phyloP scores from a whole-genome alignment of 1,140 invertebrate species.

The Spodoptera litura region DNA sequence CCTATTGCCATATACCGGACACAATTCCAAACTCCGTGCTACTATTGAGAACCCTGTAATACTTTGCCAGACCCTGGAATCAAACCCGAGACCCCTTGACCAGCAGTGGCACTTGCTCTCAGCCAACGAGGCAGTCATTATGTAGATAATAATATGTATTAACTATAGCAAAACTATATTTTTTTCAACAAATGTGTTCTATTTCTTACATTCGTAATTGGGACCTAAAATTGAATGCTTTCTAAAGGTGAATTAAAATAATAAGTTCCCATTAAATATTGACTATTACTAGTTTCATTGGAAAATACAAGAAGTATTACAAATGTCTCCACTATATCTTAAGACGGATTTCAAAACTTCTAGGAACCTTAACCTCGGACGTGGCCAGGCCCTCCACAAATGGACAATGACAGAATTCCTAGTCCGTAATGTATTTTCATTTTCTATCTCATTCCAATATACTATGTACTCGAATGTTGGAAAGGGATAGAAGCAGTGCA shows the following conservation, averaged over 20 bases:
- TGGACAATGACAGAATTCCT: conserved; percentile 60
- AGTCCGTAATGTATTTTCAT: conserved; percentile 45
- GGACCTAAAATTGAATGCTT: background rate
- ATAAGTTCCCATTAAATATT: background rate
- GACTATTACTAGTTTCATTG: background rate
- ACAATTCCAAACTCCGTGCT: no score
- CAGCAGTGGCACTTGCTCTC: no score
- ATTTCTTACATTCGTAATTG: background rate
- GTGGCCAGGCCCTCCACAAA: conserved; percentile 56
- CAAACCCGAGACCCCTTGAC: no score
- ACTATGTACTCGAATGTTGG: background rate
- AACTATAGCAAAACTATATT: background rate
- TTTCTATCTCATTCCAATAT: conserved; percentile 18
- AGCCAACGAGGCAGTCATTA: no score
- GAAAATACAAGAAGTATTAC: background rate
- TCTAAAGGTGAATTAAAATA: background rate
- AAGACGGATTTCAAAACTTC: conserved; percentile 7
- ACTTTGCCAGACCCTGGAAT: no score
- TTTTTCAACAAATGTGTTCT: background rate
- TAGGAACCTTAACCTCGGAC: conserved; percentile 44
- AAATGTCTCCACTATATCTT: conserved; percentile 13
- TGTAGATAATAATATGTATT: no score
- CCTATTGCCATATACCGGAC: no score
- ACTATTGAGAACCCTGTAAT: no score
- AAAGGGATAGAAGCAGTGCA: conserved; percentile 15